Percentiles rank a stretch among this genome's conserved stretches.
Evolutionary conservation across 2,888 invertebrate species (phyloP).

Genomic region (Stenichneumon culpator): DNA sequence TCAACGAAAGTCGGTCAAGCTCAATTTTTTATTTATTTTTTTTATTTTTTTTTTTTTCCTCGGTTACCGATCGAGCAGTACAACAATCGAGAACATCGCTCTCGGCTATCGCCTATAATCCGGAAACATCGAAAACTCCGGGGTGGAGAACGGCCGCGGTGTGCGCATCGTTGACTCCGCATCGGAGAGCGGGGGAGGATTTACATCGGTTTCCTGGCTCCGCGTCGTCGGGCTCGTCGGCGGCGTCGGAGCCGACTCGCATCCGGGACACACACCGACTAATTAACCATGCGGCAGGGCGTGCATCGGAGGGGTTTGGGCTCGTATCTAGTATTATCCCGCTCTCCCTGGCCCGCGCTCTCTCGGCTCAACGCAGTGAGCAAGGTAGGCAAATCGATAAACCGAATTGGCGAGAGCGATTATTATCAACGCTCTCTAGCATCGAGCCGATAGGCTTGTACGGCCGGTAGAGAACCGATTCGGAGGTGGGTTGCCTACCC

Average conservation of each 20-base stretch:
- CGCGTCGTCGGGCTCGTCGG: conserved; percentile 50
- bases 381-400: conserved; percentile 59
- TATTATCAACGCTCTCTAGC: conserved; percentile 65
- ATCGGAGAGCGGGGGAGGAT: conserved; percentile 58
- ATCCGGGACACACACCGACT: conserved; percentile 73
- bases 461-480: conserved; percentile 2
- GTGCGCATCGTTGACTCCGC: conserved; percentile 58
- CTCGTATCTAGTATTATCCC: conserved; percentile 43
- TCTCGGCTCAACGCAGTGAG: conserved; percentile 2
- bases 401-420: conserved; percentile 68
- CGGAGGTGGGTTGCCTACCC: conserved; percentile 42
- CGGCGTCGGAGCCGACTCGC: conserved; percentile 63
- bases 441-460: conserved; percentile 24
- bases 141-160: conserved; percentile 30
- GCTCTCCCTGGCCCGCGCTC: conserved; percentile 1
- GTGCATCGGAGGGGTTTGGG: conserved; percentile 57
- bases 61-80: not conserved
- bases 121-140: conserved; percentile 65
- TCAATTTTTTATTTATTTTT: not conserved
- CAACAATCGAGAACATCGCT: not conserved
- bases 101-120: conserved; percentile 25
- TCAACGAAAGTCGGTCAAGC: not conserved
- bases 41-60: not conserved
- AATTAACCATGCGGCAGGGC: conserved; percentile 72
- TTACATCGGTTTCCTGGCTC: conserved; percentile 71